Percentiles rank a stretch among this genome's conserved stretches.
Evolutionary conservation across 2,888 invertebrate genomes (phyloP).

Genomic region (Ellobium chinense): DNA sequence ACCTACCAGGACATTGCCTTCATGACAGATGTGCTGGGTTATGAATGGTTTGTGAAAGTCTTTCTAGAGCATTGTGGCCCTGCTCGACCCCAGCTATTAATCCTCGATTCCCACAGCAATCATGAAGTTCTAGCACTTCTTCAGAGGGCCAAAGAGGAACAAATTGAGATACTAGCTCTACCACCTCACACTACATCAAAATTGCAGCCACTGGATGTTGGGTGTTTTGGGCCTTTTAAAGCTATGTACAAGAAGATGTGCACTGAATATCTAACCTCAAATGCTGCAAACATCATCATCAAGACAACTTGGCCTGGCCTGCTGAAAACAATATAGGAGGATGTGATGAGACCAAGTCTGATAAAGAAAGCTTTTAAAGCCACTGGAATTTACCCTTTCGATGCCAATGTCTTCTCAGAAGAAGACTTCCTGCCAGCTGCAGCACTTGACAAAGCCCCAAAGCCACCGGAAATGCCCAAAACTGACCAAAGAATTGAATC

Average conservation of each 20-base stretch:
- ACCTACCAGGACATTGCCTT: constrained; percentile 56
- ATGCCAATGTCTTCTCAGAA: constrained; percentile 29
- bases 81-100: constrained; percentile 57
- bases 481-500: too few species aligned
- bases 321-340: constrained; percentile 49
- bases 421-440: constrained; percentile 26
- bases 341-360: constrained; percentile 28
- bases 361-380: constrained; percentile 48
- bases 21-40: constrained; percentile 56
- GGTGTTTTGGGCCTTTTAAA: constrained; percentile 37
- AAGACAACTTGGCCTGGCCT: constrained; percentile 32
- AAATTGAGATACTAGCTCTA: constrained; percentile 24
- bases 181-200: constrained; percentile 23
- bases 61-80: constrained; percentile 56
- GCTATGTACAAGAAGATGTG: constrained; percentile 26
- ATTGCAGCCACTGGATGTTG: constrained; percentile 12
- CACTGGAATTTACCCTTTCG: constrained; percentile 50
- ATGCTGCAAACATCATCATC: not conserved
- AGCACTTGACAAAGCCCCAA: not conserved
- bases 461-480: too few species aligned
- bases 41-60: constrained; percentile 55
- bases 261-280: constrained; percentile 15
- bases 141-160: constrained; percentile 50
- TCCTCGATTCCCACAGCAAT: constrained; percentile 57
- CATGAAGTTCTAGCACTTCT: constrained; percentile 55